Conservation (phyloP, 2,797 vertebrate genomes). For the Sebastes diploproa region DNA sequence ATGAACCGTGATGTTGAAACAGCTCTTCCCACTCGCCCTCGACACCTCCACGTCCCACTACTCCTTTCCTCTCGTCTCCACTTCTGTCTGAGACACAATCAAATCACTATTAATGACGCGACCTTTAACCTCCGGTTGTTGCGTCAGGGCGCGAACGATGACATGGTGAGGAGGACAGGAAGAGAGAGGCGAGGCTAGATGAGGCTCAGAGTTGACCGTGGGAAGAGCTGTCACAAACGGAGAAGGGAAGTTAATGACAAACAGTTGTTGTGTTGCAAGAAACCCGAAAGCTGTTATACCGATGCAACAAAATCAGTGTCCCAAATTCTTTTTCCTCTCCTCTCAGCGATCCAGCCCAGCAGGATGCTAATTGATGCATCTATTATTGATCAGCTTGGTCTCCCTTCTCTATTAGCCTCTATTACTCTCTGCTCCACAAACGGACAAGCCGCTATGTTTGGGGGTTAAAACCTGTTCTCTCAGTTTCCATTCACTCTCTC, state of each 20-base stretch:
- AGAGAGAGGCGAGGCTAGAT: background rate
- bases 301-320: background rate
- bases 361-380: conserved; percentile 42
- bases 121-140: conserved; percentile 35
- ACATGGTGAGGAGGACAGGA: background rate
- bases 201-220: background rate
- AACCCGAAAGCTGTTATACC: background rate
- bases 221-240: background rate
- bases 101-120: conserved; percentile 8
- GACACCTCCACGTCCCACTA: background rate
- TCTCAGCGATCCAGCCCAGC: conserved; percentile 6
- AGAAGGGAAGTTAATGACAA: background rate
- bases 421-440: conserved; percentile 36
- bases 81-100: conserved; percentile 11
- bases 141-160: background rate
- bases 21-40: background rate
- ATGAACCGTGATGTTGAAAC: background rate
- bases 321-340: background rate
- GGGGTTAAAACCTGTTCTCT: background rate
- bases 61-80: background rate
- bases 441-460: background rate
- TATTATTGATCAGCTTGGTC: conserved; percentile 53
- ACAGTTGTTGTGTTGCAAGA: conserved; percentile 1
- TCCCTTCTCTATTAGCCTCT: conserved; percentile 45
- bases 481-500: background rate